Conservation (phyloP, 2,113 vertebrate genomes). For the Amblyornis subalaris region DNA sequence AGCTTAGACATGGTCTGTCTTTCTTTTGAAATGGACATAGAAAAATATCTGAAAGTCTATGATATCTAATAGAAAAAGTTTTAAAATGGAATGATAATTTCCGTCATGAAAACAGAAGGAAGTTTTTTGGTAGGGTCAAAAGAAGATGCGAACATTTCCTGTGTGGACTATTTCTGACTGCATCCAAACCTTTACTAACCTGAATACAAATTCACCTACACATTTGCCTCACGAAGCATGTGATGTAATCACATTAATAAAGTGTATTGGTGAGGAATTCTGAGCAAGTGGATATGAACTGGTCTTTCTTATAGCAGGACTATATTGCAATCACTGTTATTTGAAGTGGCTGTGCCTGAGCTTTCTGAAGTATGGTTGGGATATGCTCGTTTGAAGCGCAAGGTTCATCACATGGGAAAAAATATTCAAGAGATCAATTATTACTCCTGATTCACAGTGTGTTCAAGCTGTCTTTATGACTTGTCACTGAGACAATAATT, state of each 20-base stretch:
- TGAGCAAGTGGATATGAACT: not conserved
- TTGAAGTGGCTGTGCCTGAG: not conserved
- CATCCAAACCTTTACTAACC: not conserved
- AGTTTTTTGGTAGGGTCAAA: not conserved
- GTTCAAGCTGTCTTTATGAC: conserved; percentile 38
- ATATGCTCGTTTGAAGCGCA: not conserved
- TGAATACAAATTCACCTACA: not conserved
- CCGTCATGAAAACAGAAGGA: not conserved
- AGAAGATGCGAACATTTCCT: not conserved
- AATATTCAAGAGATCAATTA: conserved; percentile 27
- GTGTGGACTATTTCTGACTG: not conserved
- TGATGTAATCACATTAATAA: not conserved
- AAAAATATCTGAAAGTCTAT: not conserved
- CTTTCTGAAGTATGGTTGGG: not conserved
- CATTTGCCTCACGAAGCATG: not conserved
- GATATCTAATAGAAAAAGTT: not conserved
- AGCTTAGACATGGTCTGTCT: not conserved
- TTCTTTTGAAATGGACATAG: not conserved
- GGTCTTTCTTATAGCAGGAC: not conserved
- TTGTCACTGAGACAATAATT: conserved; percentile 43
- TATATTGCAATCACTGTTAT: not conserved
- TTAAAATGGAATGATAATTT: not conserved
- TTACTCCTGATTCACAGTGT: not conserved
- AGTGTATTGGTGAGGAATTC: not conserved
- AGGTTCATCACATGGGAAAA: not conserved